Evolutionary conservation across 2,888 invertebrate genomes (phyloP).

Genomic region (Lagria hirta): DNA sequence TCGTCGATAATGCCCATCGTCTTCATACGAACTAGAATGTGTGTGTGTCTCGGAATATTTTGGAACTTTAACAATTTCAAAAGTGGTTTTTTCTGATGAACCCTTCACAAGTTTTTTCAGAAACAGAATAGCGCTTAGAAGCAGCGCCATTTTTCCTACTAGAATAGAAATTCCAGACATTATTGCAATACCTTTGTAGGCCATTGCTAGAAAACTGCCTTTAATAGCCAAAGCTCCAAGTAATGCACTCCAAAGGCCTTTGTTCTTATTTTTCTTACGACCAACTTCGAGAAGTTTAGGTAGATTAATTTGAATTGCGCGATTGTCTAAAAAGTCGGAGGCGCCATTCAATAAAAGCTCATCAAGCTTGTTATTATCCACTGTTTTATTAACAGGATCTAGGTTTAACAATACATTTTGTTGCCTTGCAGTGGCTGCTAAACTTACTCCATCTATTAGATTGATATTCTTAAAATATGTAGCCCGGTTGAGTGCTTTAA

Average conservation of each 20-base stretch:
- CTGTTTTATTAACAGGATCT: too few relatives aligned
- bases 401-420: constrained; percentile 28
- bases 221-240: constrained; percentile 71
- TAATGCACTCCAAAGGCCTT: constrained; percentile 60
- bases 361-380: constrained; percentile 63
- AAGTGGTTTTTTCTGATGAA: constrained; percentile 75
- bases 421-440: constrained; percentile 45
- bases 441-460: constrained; percentile 63
- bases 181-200: constrained; percentile 70
- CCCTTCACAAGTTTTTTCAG: constrained; percentile 74
- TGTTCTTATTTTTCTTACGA: constrained; percentile 42
- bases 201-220: constrained; percentile 71
- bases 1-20: constrained; percentile 36
- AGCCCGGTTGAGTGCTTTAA: constrained; percentile 67
- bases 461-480: constrained; percentile 63
- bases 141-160: constrained; percentile 80
- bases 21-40: constrained; percentile 59
- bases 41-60: constrained; percentile 76
- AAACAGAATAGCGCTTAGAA: constrained; percentile 77
- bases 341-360: constrained; percentile 60
- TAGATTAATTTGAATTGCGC: constrained; percentile 53
- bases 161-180: constrained; percentile 80
- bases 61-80: constrained; percentile 86
- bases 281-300: constrained; percentile 56
- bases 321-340: constrained; percentile 62